A percentile compares a stretch with the other conserved stretches of the same genome.
These are phyloP conservation scores for Drosophila azteca DNA, from an alignment of 1,140 invertebrate species.

Conservation along the genomic window DNA sequence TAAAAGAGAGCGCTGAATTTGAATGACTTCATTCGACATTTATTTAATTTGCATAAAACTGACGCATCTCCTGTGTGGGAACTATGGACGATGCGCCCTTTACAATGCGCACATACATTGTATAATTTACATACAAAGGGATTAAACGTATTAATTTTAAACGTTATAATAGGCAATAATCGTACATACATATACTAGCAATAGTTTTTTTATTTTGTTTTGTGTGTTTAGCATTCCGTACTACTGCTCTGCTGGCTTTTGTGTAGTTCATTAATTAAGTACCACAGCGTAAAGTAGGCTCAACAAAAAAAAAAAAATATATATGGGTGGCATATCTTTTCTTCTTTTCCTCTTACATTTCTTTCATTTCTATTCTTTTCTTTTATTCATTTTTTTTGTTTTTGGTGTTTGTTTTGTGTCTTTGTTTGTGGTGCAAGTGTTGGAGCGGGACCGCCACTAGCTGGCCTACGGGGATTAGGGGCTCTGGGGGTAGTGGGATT, in stretches of 20 bases:
- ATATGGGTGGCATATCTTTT: constrained; percentile 56
- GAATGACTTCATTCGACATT: constrained; percentile 55
- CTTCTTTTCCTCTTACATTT: constrained; percentile 12
- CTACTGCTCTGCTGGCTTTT: constrained; percentile 58
- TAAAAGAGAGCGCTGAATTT: constrained; percentile 11
- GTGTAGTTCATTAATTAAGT: constrained; percentile 70
- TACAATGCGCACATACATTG: constrained; percentile 62
- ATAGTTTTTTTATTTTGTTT: constrained; percentile 48
- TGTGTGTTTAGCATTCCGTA: constrained; percentile 45
- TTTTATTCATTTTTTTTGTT: constrained; percentile 26
- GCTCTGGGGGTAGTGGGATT: not conserved
- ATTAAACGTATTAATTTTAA: constrained; percentile 73
- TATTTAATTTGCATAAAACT: constrained; percentile 77
- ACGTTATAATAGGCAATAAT: constrained; percentile 75
- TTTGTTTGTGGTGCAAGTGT: constrained; percentile 41
- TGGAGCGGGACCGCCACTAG: constrained; percentile 6
- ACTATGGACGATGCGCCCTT: constrained; percentile 46
- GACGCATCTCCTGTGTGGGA: constrained; percentile 32
- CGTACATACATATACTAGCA: constrained; percentile 57
- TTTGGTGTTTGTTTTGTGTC: constrained; percentile 50
- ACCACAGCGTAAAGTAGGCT: constrained; percentile 69
- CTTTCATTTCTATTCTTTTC: constrained; percentile 17
- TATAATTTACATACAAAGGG: constrained; percentile 76
- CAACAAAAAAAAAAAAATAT: constrained; percentile 55
- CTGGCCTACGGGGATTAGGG: constrained; percentile 8